A percentile compares a stretch with the other conserved stretches of the same genome.
These are phyloP conservation scores for Athetis lepigone DNA, from an alignment of 2,888 invertebrate genomes.

Conservation along the genomic window DNA sequence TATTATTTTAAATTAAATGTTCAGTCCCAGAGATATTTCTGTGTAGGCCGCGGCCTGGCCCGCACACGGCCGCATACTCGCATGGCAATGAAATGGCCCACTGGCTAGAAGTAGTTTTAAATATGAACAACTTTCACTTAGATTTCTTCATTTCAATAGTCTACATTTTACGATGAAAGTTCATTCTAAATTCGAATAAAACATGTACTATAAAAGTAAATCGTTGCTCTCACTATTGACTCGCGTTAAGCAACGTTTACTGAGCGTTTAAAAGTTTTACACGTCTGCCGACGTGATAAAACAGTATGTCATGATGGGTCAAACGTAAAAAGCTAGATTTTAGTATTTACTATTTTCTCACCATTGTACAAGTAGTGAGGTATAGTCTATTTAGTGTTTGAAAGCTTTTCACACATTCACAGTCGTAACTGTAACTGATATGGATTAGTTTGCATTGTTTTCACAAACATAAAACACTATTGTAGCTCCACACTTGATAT, in stretches of 20 bases:
- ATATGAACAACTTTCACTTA: neutral
- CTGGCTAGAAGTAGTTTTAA: neutral
- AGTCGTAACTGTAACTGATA: conserved; percentile 18
- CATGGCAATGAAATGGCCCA: neutral
- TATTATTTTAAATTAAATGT: conserved; percentile 8
- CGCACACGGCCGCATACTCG: no score
- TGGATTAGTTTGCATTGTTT: conserved; percentile 29
- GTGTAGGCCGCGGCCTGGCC: no score
- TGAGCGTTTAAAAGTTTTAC: conserved; percentile 41
- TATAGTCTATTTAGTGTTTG: conserved; percentile 18
- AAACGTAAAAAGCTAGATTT: conserved; percentile 33
- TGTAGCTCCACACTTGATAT: conserved; percentile 16
- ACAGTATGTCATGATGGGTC: conserved; percentile 20
- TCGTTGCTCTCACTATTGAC: conserved; percentile 27
- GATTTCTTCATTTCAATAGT: neutral
- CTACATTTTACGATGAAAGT: neutral
- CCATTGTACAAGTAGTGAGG: neutral
- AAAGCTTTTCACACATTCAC: conserved; percentile 8
- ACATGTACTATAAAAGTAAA: conserved; percentile 6
- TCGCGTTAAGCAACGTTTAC: conserved; percentile 22
- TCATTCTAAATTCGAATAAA: neutral
- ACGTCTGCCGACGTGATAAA: conserved; percentile 11
- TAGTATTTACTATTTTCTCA: conserved; percentile 5
- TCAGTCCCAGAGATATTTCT: no score
- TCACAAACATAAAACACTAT: conserved; percentile 27